A percentile compares a stretch with the other conserved stretches of the same genome.
These are phyloP conservation scores for Drosophila bipectinata DNA, from an alignment of 1,140 invertebrate species.

Conservation along the genomic window DNA sequence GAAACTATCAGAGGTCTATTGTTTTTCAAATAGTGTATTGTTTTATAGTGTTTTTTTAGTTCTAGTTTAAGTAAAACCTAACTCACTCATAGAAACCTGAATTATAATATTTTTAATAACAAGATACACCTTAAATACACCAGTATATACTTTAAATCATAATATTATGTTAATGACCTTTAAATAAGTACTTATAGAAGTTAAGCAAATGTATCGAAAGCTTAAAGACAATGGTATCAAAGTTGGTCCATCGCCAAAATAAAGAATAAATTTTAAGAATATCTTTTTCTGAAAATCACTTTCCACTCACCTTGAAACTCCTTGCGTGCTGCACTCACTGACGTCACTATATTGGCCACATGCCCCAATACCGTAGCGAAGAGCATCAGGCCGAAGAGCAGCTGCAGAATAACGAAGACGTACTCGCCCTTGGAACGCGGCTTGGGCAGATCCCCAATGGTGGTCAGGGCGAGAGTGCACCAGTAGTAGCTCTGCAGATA, in stretches of 20 bases:
- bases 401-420: conserved; percentile 94
- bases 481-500: conserved; percentile 99
- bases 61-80: neutral
- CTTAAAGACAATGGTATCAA: too few species aligned
- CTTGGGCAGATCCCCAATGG: conserved; percentile 92
- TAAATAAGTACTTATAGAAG: too few species aligned
- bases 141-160: too few species aligned
- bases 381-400: conserved; percentile 94
- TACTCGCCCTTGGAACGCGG: conserved; percentile 95
- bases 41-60: neutral
- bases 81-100: neutral
- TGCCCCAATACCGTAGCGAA: conserved; percentile 97
- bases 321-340: conserved; percentile 95
- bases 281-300: neutral
- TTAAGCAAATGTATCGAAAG: too few species aligned
- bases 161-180: too few species aligned
- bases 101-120: too few species aligned
- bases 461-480: conserved; percentile 97
- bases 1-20: neutral
- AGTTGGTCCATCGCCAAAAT: too few species aligned
- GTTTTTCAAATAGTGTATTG: neutral
- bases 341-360: conserved; percentile 97
- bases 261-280: too few species aligned
- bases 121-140: too few species aligned
- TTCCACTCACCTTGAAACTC: conserved; percentile 95